Conservation (phyloP, 1,140 invertebrate species). For the Drosophila lowei region DNA sequence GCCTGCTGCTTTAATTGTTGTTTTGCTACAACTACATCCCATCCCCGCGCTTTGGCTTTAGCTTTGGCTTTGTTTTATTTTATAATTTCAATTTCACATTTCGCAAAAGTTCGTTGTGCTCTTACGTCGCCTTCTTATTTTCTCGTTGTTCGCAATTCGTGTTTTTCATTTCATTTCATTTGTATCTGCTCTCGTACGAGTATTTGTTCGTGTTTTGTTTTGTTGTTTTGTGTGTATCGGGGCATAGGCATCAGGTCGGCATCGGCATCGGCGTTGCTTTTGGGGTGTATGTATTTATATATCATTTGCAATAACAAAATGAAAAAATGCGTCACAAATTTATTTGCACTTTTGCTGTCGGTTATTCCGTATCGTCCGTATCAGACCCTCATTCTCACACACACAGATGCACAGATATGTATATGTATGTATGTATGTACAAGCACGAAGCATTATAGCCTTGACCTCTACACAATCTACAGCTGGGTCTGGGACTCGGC, state of each 20-base stretch:
- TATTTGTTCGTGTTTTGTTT: slow-evolving; percentile 1
- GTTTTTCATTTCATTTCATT: slow-evolving; percentile 38
- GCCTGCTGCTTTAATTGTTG: slow-evolving; percentile 2
- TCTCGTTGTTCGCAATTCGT: slow-evolving; percentile 39
- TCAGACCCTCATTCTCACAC: slow-evolving; percentile 21
- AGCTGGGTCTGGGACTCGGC: too few relatives aligned
- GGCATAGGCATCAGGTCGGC: slow-evolving; percentile 2
- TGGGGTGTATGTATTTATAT: slow-evolving; percentile 45
- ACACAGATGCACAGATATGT: background rate
- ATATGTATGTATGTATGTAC: background rate
- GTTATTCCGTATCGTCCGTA: slow-evolving; percentile 22
- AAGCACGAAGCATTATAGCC: slow-evolving; percentile 36
- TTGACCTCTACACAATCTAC: slow-evolving; percentile 53
- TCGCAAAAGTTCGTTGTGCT: slow-evolving; percentile 76
- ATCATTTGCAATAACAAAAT: slow-evolving; percentile 76
- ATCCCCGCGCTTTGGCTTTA: too few relatives aligned
- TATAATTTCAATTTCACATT: slow-evolving; percentile 79
- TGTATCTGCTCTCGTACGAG: slow-evolving; percentile 9
- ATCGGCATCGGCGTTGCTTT: slow-evolving; percentile 5
- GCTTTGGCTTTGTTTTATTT: slow-evolving; percentile 46
- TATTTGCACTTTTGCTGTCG: slow-evolving; percentile 73
- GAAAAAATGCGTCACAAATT: slow-evolving; percentile 73
- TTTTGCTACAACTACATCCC: slow-evolving; percentile 2
- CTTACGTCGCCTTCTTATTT: slow-evolving; percentile 58
- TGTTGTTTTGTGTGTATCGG: too few relatives aligned